Base-by-base conservation (phyloP, 2,888 invertebrate species). In the Acrobasis suavella region DNA sequence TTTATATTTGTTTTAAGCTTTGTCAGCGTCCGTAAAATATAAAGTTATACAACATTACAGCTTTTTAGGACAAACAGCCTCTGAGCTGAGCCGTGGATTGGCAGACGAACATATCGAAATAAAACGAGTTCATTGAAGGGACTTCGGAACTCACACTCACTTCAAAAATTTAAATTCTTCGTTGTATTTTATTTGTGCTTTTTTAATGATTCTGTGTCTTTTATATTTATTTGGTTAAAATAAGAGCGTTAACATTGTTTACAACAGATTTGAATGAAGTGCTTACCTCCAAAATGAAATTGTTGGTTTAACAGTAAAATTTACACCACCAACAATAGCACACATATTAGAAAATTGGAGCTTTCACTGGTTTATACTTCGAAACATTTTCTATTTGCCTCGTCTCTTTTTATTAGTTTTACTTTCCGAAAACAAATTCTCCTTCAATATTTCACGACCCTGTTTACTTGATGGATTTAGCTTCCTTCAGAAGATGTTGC, bases 211-310 rank as follows among this genome's bases (percentile, higher is more conserved):
- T 32, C 8, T 7, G 32, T 1, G 7, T 5, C 7, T 8, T 32
- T 0, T 32, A 32, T 7, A 1, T 46, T 46, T n/a, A 5, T 12
- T 14, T 14, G 14, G n/a, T n/a, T 7, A 14, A n/a, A 46, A 46
- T 46, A n/a, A 46, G 46, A 46, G 14, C n/a, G 46, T n/a, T 46
- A 46, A 46, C 46, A 46, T 46, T 46, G 46, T 46, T 46, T 46
- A 46, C 46, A 46, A 46, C 46, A 46, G 46, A 14, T 10, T 12
- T 6, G n/a, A n/a, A 46, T n/a, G n/a, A n/a, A 2, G 2, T n/a
- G 14, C 14, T 46, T 46, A 46, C 46, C 46, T 46, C n/a, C n/a
- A 3, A 14, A 46, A 46, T 46, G 12, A 42, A 42, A 42, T 42
- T 42, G 12, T 42, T 42, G 42, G 12, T 12, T n/a, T 46, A 10